Conservation (phyloP, 2,113 vertebrate species). For the Ursus arctos region DNA sequence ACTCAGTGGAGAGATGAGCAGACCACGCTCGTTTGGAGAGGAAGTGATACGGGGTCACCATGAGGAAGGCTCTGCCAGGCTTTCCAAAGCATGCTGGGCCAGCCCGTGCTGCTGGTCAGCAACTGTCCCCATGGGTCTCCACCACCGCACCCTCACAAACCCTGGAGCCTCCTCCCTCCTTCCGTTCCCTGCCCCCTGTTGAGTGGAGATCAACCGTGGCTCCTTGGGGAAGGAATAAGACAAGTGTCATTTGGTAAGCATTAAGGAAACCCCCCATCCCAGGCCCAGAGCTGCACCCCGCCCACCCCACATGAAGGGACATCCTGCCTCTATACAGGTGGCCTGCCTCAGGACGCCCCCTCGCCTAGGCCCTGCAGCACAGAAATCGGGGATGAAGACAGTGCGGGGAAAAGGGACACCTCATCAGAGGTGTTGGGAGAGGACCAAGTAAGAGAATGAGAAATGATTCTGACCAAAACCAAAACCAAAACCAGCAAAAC, state of each 20-base stretch:
- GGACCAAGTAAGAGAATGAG: background rate
- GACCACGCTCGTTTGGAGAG: background rate
- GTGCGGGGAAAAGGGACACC: background rate
- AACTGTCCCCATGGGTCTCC: background rate
- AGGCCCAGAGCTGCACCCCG: background rate
- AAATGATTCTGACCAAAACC: background rate
- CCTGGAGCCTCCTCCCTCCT: background rate
- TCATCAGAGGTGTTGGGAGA: background rate
- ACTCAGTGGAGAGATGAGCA: too few species aligned
- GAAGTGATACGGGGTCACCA: background rate
- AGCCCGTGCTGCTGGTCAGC: too few species aligned
- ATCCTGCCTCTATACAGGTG: background rate
- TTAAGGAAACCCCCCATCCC: background rate
- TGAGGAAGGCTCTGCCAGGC: background rate
- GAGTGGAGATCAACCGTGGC: background rate
- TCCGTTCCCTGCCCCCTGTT: background rate
- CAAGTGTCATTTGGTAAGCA: constrained; percentile 32
- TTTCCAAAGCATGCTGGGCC: background rate
- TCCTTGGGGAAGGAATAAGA: constrained; percentile 4
- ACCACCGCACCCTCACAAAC: background rate
- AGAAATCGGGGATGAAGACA: background rate
- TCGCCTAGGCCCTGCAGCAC: background rate
- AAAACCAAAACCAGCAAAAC: background rate
- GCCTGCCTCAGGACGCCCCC: background rate
- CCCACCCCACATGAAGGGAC: background rate